phyloP scores from a whole-genome alignment of 2,797 vertebrate species.

The Chaetophractus vellerosus region DNA sequence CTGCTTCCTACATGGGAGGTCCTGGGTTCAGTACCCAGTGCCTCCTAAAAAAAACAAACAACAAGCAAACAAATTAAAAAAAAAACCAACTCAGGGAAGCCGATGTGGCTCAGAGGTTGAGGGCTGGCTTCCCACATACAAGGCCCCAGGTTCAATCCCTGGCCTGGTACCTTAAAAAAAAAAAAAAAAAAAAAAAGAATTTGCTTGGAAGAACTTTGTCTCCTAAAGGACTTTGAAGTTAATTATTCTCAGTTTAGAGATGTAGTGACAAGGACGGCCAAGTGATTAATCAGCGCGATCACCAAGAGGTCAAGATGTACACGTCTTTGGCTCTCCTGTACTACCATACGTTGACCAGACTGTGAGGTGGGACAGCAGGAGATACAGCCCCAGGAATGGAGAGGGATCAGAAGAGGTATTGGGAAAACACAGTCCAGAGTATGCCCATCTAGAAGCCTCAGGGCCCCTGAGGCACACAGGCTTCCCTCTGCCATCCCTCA shows the following conservation, averaged over 20 bases:
- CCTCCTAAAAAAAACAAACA: no score
- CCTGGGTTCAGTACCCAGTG: no score
- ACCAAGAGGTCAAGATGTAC: background rate
- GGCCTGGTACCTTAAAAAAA: no score
- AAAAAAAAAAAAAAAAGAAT: conserved; percentile 13
- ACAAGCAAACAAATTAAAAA: no score
- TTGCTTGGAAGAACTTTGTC: conserved; percentile 18
- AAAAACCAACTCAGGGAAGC: no score
- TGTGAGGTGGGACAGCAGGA: background rate
- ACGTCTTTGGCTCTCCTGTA: background rate
- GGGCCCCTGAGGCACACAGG: no score
- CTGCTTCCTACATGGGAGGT: no score
- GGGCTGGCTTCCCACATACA: no score
- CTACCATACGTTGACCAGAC: background rate
- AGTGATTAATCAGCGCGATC: background rate
- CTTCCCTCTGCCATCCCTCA: background rate
- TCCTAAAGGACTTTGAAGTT: background rate
- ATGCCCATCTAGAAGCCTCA: background rate
- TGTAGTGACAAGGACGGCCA: background rate
- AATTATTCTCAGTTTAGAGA: background rate
- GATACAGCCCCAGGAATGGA: no score
- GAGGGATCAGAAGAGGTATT: background rate
- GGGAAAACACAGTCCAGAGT: background rate
- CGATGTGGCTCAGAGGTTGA: no score
- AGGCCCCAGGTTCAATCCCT: no score